Evolutionary conservation across 2,113 vertebrate species (phyloP), one percentile per base, ranked within the genome.

Genomic region (Gorsachius goisagi): DNA sequence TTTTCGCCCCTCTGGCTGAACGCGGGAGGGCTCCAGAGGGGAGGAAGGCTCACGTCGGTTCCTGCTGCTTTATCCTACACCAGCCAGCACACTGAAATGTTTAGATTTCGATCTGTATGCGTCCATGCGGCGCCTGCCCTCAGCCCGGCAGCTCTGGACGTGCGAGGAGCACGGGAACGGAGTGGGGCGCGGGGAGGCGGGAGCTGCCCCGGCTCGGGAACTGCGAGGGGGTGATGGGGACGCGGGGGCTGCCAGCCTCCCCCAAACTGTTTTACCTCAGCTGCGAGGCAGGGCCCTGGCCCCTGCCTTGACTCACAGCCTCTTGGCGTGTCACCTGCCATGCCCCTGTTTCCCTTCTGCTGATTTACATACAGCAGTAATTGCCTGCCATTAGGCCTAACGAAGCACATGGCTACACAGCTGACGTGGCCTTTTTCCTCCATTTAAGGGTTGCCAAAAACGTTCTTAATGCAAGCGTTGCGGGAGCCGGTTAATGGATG

Each of bases 381-480:
- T 2, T 13, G 67, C 6, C 11, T 0, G 28, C 45, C 16, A 1
- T n/a, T 0, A 5, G 86, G 33, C 9, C 66, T 11, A 17, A 17
- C 1, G 1, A 35, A 32, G 52, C 2, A 0, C 33, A 0, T 1
- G 4, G 47, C 13, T 9, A 24, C 11, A 37, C 3, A 9, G 15
- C 53, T 60, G 41, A 0, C 71, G 9, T 4, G 5, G 13, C 45
- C 71, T 41, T 49, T 52, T 14, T 2, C 9, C 28, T 50, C 39
- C 9, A 1, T 3, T 45, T 35, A n/a, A 56, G 32, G 56, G 33
- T 24, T 50, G 56, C 74, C 86, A 68, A 72, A 76, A 73, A 6
- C 45, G 6, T 78, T 35, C 45, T 33, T 16, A n/a, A 28, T 1
- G 26, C 5, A 14, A 37, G 33, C 11, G 4, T 30, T 3, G n/a